Evolutionary conservation across 1,140 invertebrate genomes (phyloP).

Genomic region (Aphidius ervi): DNA sequence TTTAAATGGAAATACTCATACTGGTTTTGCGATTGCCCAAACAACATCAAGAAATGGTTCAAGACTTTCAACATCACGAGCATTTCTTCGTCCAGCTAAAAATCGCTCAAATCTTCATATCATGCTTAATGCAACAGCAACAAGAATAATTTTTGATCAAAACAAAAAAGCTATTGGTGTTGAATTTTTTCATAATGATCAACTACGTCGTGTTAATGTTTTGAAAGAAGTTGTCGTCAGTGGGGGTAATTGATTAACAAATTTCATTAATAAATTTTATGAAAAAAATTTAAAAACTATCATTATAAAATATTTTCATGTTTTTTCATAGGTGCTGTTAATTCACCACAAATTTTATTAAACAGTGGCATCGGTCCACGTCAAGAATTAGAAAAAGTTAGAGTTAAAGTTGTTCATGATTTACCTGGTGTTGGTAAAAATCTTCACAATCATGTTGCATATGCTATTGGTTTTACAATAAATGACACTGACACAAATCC

Average conservation of each 20-base stretch:
- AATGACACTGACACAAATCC: conserved; percentile 78
- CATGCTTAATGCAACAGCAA: conserved; percentile 71
- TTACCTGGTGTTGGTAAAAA: conserved; percentile 83
- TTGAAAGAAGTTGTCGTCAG: conserved; percentile 64
- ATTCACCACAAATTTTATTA: conserved; percentile 78
- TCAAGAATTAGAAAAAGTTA: conserved; percentile 62
- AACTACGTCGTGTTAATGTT: conserved; percentile 39
- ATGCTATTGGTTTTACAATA: conserved; percentile 71
- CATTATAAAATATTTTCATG: background rate
- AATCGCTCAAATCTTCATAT: conserved; percentile 72
- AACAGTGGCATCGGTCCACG: conserved; percentile 78
- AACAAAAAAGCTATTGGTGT: conserved; percentile 67
- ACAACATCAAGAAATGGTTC: conserved; percentile 85
- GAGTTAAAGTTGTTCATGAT: conserved; percentile 66
- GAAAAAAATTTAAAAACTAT: background rate
- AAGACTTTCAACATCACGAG: conserved; percentile 73
- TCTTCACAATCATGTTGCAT: conserved; percentile 82
- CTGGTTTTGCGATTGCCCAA: conserved; percentile 80
- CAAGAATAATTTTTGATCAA: conserved; percentile 67
- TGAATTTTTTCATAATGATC: conserved; percentile 60
- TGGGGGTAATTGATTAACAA: conserved; percentile 30
- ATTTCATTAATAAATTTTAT: background rate
- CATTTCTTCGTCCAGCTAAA: conserved; percentile 77
- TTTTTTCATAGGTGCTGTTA: conserved; percentile 60
- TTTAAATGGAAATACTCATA: conserved; percentile 76